A percentile compares a stretch with the other conserved stretches of the same genome.
Conservation (phyloP, 2,113 vertebrate species). For the Platichthys flesus region DNA sequence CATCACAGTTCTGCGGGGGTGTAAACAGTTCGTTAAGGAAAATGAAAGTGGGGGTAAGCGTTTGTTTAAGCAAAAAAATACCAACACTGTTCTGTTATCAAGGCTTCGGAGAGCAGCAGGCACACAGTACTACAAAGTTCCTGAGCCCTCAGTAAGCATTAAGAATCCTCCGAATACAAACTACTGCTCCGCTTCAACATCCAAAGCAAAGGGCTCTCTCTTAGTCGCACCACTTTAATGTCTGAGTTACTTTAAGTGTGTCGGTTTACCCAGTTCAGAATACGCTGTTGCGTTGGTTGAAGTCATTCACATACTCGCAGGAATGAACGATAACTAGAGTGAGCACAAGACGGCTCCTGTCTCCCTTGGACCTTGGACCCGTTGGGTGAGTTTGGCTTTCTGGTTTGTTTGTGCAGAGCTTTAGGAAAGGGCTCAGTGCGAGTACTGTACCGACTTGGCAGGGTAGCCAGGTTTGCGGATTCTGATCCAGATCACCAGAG, state of each 20-base stretch:
- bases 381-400: slow-evolving; percentile 63
- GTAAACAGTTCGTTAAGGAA: slow-evolving; percentile 77
- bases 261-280: slow-evolving; percentile 46
- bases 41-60: slow-evolving; percentile 55
- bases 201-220: slow-evolving; percentile 61
- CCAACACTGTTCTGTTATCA: slow-evolving; percentile 66
- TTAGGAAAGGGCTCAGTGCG: slow-evolving; percentile 69
- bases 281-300: slow-evolving; percentile 47
- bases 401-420: slow-evolving; percentile 76
- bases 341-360: slow-evolving; percentile 30
- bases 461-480: slow-evolving; percentile 41
- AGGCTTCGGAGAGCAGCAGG: slow-evolving; percentile 77
- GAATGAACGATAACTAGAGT: slow-evolving; percentile 44
- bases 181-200: slow-evolving; percentile 54
- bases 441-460: slow-evolving; percentile 52
- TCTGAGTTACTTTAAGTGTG: slow-evolving; percentile 44
- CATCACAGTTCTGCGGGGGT: slow-evolving; percentile 78
- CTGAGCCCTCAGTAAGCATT: slow-evolving; percentile 81
- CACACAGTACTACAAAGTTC: slow-evolving; percentile 76
- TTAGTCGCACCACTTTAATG: slow-evolving; percentile 43
- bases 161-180: slow-evolving; percentile 72
- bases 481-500: slow-evolving; percentile 37
- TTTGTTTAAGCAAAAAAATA: slow-evolving; percentile 57
- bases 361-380: slow-evolving; percentile 36
- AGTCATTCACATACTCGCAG: slow-evolving; percentile 67